Percentiles rank a stretch among this genome's conserved stretches.
Conservation (phyloP, 2,113 vertebrate species). For the Gallinago undulata region DNA sequence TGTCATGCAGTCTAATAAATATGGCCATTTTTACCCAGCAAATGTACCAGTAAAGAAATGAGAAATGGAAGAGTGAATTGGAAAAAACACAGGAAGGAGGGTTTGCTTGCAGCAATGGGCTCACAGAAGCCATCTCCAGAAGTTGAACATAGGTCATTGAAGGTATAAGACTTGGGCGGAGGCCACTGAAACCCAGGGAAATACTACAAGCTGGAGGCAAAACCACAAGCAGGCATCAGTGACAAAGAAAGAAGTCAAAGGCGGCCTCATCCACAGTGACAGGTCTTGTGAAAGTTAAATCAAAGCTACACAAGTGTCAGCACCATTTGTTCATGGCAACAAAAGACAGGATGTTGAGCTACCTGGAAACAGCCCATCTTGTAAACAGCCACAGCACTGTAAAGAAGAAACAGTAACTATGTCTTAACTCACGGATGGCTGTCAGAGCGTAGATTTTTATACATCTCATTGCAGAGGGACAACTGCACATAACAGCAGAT, state of each 20-base stretch:
- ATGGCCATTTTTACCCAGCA: background rate
- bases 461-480: background rate
- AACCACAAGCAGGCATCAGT: background rate
- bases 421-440: background rate
- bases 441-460: background rate
- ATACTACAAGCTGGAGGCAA: background rate
- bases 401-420: background rate
- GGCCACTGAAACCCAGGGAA: background rate
- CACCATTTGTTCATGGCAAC: conserved; percentile 19
- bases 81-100: background rate
- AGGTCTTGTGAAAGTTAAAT: conserved; percentile 15
- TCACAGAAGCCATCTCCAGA: background rate
- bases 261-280: background rate
- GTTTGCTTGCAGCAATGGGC: background rate
- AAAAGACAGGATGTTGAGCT: conserved; percentile 39
- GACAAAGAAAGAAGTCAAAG: conserved; percentile 6
- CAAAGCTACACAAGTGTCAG: conserved; percentile 16
- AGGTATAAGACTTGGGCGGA: background rate
- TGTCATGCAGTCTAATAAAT: background rate
- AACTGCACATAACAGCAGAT: no score
- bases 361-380: background rate
- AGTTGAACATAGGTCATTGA: background rate
- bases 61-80: background rate
- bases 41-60: background rate
- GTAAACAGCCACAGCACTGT: background rate